phyloP scores from a whole-genome alignment of 2,113 vertebrate species.

The Noctilio leporinus region DNA sequence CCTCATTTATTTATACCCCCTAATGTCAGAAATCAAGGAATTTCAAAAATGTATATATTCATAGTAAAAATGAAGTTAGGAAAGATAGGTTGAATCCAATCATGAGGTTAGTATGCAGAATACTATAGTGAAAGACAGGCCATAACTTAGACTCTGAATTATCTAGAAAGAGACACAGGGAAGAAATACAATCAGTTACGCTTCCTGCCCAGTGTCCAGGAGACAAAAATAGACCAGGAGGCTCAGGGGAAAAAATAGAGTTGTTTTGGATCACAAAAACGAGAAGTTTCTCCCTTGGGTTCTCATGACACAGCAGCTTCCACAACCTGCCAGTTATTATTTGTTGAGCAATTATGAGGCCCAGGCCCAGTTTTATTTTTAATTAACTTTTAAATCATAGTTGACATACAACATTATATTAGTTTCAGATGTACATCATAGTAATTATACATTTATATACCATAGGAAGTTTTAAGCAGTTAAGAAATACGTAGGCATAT shows the following conservation, averaged over 20 bases:
- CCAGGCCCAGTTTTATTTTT: not conserved
- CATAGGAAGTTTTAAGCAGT: not conserved
- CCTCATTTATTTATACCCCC: not conserved
- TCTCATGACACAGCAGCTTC: not conserved
- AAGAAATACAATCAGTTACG: not conserved
- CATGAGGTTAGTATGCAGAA: not conserved
- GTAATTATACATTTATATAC: not conserved
- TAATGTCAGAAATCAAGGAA: not conserved
- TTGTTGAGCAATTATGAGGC: not conserved
- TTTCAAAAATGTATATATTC: not conserved
- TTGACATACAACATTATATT: not conserved
- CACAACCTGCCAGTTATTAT: not conserved
- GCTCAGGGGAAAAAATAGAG: not conserved
- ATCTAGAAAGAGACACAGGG: not conserved
- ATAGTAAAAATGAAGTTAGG: not conserved
- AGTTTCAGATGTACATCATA: not conserved
- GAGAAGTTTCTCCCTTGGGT: not conserved
- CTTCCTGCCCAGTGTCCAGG: not conserved
- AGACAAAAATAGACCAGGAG: not conserved
- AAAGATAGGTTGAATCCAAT: not conserved
- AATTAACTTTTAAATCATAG: not conserved
- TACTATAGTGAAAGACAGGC: not conserved
- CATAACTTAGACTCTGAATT: not conserved
- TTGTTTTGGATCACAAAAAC: not conserved
- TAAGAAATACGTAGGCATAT: not conserved